Evolutionary conservation across 2,113 vertebrate species (phyloP).

Genomic region (Alexandromys fortis): DNA sequence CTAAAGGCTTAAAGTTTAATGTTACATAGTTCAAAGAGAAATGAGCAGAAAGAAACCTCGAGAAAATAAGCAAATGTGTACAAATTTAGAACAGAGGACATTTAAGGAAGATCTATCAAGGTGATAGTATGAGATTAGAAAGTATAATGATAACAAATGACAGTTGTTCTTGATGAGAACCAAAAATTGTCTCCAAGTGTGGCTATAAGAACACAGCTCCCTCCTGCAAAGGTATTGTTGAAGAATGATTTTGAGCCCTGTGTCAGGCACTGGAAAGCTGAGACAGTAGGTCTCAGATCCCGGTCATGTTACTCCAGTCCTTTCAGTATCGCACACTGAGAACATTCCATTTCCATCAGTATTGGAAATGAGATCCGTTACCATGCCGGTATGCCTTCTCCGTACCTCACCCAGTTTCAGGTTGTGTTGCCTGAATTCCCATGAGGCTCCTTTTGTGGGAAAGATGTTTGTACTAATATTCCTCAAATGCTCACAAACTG

Average conservation of each 20-base stretch:
- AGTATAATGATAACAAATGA: background rate
- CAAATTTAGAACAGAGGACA: background rate
- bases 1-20: background rate
- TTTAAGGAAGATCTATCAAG: background rate
- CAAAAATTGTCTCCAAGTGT: background rate
- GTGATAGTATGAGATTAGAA: background rate
- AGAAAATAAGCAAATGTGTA: background rate
- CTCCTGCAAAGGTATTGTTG: background rate
- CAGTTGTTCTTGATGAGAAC: background rate
- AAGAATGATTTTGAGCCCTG: background rate
- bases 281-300: background rate
- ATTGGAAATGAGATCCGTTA: constrained; percentile 6
- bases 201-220: background rate
- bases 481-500: constrained; percentile 31
- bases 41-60: background rate
- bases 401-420: background rate
- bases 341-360: constrained; percentile 8
- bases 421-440: background rate
- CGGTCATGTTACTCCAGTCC: background rate
- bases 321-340: background rate
- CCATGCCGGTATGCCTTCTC: background rate
- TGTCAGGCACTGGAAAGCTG: background rate
- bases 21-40: constrained; percentile 6
- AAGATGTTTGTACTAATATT: constrained; percentile 21
- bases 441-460: rapidly evolving